phyloP scores from a whole-genome alignment of 2,797 vertebrate species.

The Cyprinella venusta region DNA sequence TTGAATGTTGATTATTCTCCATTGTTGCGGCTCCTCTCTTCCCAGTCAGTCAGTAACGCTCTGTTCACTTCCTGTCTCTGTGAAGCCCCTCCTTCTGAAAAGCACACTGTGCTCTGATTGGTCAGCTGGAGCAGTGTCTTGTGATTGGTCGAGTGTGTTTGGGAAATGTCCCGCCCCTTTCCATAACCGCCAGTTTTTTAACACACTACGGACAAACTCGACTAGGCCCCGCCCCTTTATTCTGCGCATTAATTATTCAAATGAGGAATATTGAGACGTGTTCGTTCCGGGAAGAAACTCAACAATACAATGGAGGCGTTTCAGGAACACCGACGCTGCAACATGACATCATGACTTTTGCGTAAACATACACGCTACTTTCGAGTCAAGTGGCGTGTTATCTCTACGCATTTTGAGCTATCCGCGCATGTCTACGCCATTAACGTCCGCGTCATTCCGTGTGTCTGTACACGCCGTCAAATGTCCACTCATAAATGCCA shows the following conservation, averaged over 20 bases:
- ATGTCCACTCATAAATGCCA: too few species aligned
- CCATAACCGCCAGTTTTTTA: neutral
- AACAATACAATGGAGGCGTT: neutral
- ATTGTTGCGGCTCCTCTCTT: neutral
- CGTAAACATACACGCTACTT: too few species aligned
- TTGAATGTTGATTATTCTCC: too few species aligned
- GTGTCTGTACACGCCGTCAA: too few species aligned
- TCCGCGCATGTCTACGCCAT: too few species aligned
- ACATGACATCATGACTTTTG: too few species aligned
- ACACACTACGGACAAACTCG: neutral
- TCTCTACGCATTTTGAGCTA: too few species aligned
- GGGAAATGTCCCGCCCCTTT: neutral
- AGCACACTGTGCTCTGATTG: neutral
- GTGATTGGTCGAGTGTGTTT: neutral
- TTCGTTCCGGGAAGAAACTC: neutral
- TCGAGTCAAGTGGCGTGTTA: too few species aligned
- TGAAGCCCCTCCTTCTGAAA: neutral
- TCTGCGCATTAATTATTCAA: rapidly evolving
- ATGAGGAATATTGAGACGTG: neutral
- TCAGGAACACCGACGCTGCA: neutral
- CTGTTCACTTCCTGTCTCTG: neutral
- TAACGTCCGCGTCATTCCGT: too few species aligned
- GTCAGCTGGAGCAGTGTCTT: neutral
- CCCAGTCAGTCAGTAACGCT: neutral
- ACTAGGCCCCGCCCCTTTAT: neutral